These are phyloP conservation scores for Porites lutea DNA, from an alignment of 64 coral and sea anemone species.

Conservation along the genomic window DNA sequence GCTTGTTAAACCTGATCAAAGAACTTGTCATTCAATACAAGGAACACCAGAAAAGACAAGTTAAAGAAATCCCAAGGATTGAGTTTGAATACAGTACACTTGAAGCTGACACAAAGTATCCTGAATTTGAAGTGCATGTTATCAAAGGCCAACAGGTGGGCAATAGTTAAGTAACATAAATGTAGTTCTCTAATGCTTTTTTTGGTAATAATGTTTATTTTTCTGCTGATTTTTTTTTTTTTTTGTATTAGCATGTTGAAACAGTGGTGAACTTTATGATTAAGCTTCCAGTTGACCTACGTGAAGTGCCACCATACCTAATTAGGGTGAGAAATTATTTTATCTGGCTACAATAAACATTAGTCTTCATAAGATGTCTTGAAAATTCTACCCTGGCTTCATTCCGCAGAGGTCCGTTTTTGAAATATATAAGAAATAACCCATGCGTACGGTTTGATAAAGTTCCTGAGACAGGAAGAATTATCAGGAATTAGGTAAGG, in stretches of 20 bases:
- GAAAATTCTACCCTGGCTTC: too few species aligned
- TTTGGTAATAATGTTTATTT: too few species aligned
- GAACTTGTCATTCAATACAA: constrained; percentile 71
- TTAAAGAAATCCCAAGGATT: constrained; percentile 66
- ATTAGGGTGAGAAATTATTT: constrained; percentile 29
- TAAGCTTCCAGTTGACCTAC: constrained; percentile 67
- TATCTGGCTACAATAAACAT: too few species aligned
- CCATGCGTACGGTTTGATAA: too few species aligned
- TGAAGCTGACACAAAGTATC: constrained; percentile 53
- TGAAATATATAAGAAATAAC: too few species aligned
- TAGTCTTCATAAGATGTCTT: too few species aligned
- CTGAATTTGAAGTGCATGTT: constrained; percentile 74
- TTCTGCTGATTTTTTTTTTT: neutral
- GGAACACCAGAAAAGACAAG: constrained; percentile 60
- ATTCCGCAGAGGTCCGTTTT: too few species aligned
- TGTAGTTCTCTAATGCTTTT: too few species aligned
- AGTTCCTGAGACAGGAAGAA: too few species aligned
- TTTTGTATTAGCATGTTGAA: constrained; percentile 10
- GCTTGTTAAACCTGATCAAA: constrained; percentile 52
- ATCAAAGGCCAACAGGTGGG: constrained; percentile 63
- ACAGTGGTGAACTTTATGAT: constrained; percentile 79
- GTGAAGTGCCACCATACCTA: constrained; percentile 61
- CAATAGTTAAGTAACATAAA: too few species aligned
- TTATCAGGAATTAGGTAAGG: too few species aligned
- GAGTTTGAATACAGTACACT: constrained; percentile 74